Conservation (phyloP, 1,140 invertebrate genomes). For the Drosophila mauritiana region DNA sequence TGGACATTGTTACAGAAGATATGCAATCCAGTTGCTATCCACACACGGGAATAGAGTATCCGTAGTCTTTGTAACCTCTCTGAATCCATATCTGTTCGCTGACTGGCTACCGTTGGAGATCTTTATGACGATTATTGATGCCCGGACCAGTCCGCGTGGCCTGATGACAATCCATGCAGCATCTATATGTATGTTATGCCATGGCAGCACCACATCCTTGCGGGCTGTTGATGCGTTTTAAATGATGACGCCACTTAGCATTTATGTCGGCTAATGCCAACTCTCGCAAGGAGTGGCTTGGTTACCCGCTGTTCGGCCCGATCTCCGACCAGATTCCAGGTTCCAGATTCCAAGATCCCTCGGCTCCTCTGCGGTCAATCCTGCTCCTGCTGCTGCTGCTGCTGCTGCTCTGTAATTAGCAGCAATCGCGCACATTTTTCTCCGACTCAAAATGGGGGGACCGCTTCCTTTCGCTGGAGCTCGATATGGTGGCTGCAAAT, state of each 20-base stretch:
- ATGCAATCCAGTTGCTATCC: no score
- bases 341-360: not conserved
- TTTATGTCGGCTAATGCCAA: conserved; percentile 82
- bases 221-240: conserved; percentile 82
- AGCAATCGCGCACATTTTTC: conserved; percentile 79
- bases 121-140: conserved; percentile 80
- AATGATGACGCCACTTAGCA: conserved; percentile 84
- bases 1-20: no score
- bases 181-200: not conserved
- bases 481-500: conserved; percentile 62
- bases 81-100: not conserved
- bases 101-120: conserved; percentile 68
- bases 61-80: not conserved
- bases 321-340: not conserved
- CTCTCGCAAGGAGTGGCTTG: conserved; percentile 28
- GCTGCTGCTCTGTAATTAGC: conserved; percentile 74
- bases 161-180: conserved; percentile 69
- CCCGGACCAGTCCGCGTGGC: conserved; percentile 26
- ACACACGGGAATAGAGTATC: not conserved
- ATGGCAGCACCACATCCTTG: conserved; percentile 60
- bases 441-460: conserved; percentile 36
- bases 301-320: conserved; percentile 20
- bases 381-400: conserved; percentile 5
- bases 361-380: conserved; percentile 4
- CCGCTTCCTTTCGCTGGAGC: conserved; percentile 12